Base-by-base conservation (phyloP, 2,797 vertebrate genomes). In the Takifugu ocellatus region DNA sequence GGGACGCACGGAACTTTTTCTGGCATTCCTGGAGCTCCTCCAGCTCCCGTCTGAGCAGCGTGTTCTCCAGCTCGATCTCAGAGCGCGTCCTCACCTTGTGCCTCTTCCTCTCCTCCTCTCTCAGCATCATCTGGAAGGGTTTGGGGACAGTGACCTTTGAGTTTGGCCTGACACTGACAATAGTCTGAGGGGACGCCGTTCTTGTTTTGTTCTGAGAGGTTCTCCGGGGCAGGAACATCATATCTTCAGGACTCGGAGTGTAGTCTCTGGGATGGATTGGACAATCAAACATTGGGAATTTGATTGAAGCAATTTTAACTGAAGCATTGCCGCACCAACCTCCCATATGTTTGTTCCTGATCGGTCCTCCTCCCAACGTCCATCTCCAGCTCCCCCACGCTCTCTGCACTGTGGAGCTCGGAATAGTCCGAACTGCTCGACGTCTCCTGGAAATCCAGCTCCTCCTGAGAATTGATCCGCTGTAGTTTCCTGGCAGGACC, bases 121-220 rank as follows among this genome's bases (percentile, higher is more conserved):
- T 83, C 63, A 95, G 68, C 51, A 89, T 97, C 96, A 97, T 97
- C 64, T 92, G 88, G 81, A 98, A 98, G 16, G 96, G 95, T 73
- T 87, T 86, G 47, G 95, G 95, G 43, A 95, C 78, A 0, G 95
- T 96, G 33, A 93, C 72, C 69, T 68, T 93, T 36, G 90, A 90
- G 26, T 45, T 47, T 25, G 79, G 55, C 47, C 33, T 63, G 21
- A 55, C 25, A 54, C 62, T 70, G 63, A 21, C 17, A 17, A 65
- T 58, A 6, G 25, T 31, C 4, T 51, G 71, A 44, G 6, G 4
- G 14, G 63, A 46, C 12, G 1, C 3, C 33, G 53, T 51, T 11
- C 31, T 42, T 25, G 6, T 57, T 0, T 51, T 55, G 42, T 71
- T 71, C 0, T 29, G 12, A 58, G 25, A 9, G 14, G 55, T 62